These are phyloP conservation scores for Malacoraja senta DNA, from an alignment of 2,797 vertebrate species.

Conservation along the genomic window DNA sequence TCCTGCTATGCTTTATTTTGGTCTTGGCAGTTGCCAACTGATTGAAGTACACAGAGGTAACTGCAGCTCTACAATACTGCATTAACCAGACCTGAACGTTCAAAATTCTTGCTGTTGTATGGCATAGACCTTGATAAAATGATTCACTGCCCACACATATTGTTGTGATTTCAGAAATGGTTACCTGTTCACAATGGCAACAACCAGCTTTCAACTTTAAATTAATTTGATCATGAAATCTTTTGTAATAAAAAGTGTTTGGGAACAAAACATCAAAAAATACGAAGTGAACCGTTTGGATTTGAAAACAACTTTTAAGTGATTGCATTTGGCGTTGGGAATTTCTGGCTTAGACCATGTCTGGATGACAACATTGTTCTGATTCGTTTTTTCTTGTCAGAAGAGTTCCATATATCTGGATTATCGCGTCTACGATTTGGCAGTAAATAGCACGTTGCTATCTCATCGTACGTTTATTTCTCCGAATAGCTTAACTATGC, in stretches of 20 bases:
- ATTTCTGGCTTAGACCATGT: not conserved
- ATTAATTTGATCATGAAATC: slow-evolving; percentile 4
- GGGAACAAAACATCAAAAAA: not conserved
- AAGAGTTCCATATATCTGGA: not conserved
- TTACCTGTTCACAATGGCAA: not conserved
- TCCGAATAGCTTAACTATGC: not conserved
- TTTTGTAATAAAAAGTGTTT: not conserved
- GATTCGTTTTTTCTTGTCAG: slow-evolving; percentile 18
- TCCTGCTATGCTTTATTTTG: not conserved
- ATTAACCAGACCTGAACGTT: no score
- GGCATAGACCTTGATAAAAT: not conserved
- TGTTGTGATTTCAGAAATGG: not conserved
- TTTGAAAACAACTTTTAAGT: not conserved
- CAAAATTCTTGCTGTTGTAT: not conserved
- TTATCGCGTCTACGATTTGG: not conserved
- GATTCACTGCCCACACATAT: not conserved
- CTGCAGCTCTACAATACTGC: not conserved
- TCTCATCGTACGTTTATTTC: not conserved
- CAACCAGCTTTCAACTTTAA: not conserved
- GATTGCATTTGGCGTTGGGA: not conserved
- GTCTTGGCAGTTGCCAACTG: not conserved
- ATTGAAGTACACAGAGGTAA: not conserved
- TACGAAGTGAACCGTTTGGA: not conserved
- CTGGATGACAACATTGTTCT: not conserved
- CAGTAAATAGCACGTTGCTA: not conserved